Base-by-base conservation (phyloP, 1,140 invertebrate species). In the Neodiprion fabricii region DNA sequence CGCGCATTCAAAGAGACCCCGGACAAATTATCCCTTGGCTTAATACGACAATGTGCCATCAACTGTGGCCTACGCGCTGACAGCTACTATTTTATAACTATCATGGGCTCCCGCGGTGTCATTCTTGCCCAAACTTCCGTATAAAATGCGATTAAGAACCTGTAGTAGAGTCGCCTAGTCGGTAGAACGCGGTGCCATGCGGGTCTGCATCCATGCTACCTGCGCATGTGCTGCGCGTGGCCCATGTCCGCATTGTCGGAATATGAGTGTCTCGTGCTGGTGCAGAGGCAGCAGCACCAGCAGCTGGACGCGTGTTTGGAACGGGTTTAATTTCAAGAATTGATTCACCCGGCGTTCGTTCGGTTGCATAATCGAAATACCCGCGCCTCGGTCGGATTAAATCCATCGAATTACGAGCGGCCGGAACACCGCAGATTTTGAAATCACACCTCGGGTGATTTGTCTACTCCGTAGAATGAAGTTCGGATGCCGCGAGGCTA, bases 1-100 rank as follows among this genome's bases (percentile, higher is more conserved):
- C 11, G 11, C 11, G 53, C 11, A 14, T 12, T 61, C 53, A 14
- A 12, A 78, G 80, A 76, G 81, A 79, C 74, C 67, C 75, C 77
- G 76, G 81, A 84, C 79, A 82, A 84, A 82, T 84, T 81, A 77
- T 76, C 76, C 75, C 53, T 71, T 76, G 65, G 74, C 76, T 81
- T 81, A 79, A 81, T 80, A 76, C 69, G 79, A 79, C 79, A 81
- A 84, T 80, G 79, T 77, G 80, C 77, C 75, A 83, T 81, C 79
- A 80, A 83, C 81, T 83, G 80, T 84, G 82, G 82, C 78, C 84
- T 79, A 84, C 83, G 79, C 83, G 74, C 79, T 79, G 79, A 82
- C 81, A 82, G 78, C 79, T 82, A 78, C 80, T 79, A 81, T 83
- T 83, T 81, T 79, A 81, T 78, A 69, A 21, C 17, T 47, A 69